A percentile compares a stretch with the other conserved stretches of the same genome.
phyloP scores from a whole-genome alignment of 2,888 invertebrate species.

The Caenorhabditis macrosperma region DNA sequence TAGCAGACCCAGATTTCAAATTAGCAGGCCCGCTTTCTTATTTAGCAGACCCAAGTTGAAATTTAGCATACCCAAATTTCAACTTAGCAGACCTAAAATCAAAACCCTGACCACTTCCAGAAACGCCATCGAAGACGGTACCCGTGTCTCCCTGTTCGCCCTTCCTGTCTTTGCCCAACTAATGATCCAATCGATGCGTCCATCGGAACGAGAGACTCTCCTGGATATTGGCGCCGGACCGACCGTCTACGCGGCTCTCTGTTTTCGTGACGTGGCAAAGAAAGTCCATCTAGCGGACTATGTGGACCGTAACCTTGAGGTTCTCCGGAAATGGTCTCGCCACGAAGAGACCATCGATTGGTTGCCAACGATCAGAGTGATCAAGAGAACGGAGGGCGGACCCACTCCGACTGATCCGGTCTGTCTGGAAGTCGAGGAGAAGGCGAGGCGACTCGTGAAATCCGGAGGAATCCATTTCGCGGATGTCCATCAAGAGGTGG shows the following conservation, averaged over 20 bases:
- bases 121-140: constrained; percentile 74
- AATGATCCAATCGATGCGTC: constrained; percentile 64
- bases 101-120: too few species aligned
- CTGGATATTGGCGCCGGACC: constrained; percentile 76
- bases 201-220: constrained; percentile 66
- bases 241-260: constrained; percentile 76
- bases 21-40: too few species aligned
- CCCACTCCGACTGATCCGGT: constrained; percentile 45
- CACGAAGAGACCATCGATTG: constrained; percentile 66
- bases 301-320: constrained; percentile 70
- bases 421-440: constrained; percentile 62
- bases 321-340: constrained; percentile 62
- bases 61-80: too few species aligned
- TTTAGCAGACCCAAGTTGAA: too few species aligned
- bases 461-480: constrained; percentile 72
- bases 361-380: constrained; percentile 71
- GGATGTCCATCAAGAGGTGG: constrained; percentile 69
- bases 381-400: constrained; percentile 72
- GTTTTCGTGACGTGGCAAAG: constrained; percentile 74
- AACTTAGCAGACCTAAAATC: too few species aligned
- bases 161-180: constrained; percentile 76
- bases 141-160: constrained; percentile 75
- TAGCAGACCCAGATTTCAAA: too few species aligned
- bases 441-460: constrained; percentile 58
- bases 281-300: constrained; percentile 74